phyloP scores from a whole-genome alignment of 2,113 vertebrate genomes.

The Periophthalmodon schlosseri region DNA sequence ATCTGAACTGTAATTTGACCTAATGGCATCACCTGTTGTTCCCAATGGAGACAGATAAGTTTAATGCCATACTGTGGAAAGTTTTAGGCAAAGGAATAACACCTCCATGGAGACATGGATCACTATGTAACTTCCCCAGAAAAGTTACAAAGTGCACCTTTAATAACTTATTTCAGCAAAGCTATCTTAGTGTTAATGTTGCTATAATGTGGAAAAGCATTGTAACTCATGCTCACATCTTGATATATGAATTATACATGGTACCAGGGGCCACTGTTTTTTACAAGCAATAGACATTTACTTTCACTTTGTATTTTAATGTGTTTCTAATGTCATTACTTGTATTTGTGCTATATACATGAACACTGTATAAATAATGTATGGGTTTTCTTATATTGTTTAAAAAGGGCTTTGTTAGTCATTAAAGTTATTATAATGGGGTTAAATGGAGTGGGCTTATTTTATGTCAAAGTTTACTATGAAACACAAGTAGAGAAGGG shows the following conservation, averaged over 20 bases:
- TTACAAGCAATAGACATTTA: constrained; percentile 27
- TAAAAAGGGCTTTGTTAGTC: constrained; percentile 63
- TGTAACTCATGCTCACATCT: neutral
- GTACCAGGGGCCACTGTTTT: neutral
- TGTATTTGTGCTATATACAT: constrained; percentile 25
- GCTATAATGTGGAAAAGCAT: neutral
- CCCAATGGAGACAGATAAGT: too few species aligned
- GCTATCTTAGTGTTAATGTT: neutral
- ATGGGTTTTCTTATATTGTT: constrained; percentile 46
- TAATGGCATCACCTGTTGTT: too few species aligned
- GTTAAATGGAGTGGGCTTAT: constrained; percentile 20
- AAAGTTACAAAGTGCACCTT: too few species aligned
- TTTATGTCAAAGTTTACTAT: constrained; percentile 30
- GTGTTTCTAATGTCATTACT: constrained; percentile 24
- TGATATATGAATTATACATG: neutral
- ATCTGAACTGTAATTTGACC: too few species aligned
- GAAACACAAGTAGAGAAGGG: constrained; percentile 3
- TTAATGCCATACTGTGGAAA: too few species aligned
- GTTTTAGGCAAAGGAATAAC: too few species aligned
- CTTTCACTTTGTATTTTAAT: constrained; percentile 6
- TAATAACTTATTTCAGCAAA: too few species aligned
- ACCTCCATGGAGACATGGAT: too few species aligned
- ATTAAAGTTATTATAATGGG: constrained; percentile 32
- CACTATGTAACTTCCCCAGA: too few species aligned
- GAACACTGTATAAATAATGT: constrained; percentile 50